Evolutionary conservation across 2,797 vertebrate genomes (phyloP).

Genomic region (Cyprinella venusta): DNA sequence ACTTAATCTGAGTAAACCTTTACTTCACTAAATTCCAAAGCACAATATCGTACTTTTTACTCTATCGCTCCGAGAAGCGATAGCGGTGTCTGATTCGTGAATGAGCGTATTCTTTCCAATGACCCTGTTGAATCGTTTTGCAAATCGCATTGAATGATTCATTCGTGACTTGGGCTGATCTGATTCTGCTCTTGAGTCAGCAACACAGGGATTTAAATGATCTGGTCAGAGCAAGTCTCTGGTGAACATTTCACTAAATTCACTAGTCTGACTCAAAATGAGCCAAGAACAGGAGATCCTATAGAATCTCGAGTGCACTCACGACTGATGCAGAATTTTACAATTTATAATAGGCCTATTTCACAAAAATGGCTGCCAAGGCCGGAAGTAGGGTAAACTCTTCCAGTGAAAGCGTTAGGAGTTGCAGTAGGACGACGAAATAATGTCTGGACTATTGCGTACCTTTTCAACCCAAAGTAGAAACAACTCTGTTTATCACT

Average conservation of each 20-base stretch:
- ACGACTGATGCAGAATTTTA: not conserved
- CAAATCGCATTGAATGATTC: not conserved
- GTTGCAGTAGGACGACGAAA: too few species aligned
- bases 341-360: not conserved
- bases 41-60: not conserved
- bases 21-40: not conserved
- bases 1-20: not conserved
- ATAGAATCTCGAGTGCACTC: not conserved
- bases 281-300: not conserved
- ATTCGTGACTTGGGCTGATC: not conserved
- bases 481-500: too few species aligned
- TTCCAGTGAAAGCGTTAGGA: too few species aligned
- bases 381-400: too few species aligned
- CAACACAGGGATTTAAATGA: not conserved
- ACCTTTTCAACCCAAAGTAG: too few species aligned
- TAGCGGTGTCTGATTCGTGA: not conserved
- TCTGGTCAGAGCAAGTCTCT: not conserved
- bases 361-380: too few species aligned
- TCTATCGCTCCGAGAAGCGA: fast-evolving
- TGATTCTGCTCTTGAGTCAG: not conserved
- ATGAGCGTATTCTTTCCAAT: not conserved
- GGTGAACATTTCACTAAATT: not conserved
- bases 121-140: not conserved
- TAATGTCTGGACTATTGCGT: too few species aligned
- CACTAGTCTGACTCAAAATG: constrained; percentile 1